Evolutionary conservation across 1,140 invertebrate genomes (phyloP).

Genomic region (Cyrtorhinus lividipennis): DNA sequence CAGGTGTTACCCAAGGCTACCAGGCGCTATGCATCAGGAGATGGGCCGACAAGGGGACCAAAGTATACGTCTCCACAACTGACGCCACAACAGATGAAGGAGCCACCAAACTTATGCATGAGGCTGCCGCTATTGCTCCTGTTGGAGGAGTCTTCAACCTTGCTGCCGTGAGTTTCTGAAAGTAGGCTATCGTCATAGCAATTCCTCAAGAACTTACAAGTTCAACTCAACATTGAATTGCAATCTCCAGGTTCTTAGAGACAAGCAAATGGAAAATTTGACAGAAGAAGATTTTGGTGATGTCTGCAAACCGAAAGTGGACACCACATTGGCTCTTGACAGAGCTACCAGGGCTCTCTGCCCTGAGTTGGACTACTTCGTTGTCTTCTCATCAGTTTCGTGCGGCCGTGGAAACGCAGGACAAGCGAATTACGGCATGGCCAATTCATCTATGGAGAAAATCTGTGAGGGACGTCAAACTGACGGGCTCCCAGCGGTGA

Average conservation of each 20-base stretch:
- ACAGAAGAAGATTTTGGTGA: conserved; percentile 60
- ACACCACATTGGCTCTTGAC: conserved; percentile 61
- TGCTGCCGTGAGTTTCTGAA: conserved; percentile 66
- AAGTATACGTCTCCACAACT: conserved; percentile 46
- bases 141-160: conserved; percentile 92
- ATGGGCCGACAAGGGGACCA: conserved; percentile 55
- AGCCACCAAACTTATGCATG: conserved; percentile 51
- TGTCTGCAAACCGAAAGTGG: conserved; percentile 63
- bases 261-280: conserved; percentile 80
- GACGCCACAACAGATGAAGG: conserved; percentile 48
- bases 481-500: conserved; percentile 58
- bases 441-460: conserved; percentile 93
- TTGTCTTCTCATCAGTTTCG: conserved; percentile 85
- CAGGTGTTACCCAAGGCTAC: conserved; percentile 75
- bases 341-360: conserved; percentile 53
- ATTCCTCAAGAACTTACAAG: too few species aligned
- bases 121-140: conserved; percentile 53
- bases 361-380: conserved; percentile 73
- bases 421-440: conserved; percentile 88
- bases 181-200: too few species aligned
- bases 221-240: neutral
- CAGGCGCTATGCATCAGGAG: conserved; percentile 63
- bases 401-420: conserved; percentile 90
- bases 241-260: conserved; percentile 47
- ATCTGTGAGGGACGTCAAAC: conserved; percentile 71